phyloP scores from a whole-genome alignment of 2,888 invertebrate genomes.

The Brachypalpus laphriformis region DNA sequence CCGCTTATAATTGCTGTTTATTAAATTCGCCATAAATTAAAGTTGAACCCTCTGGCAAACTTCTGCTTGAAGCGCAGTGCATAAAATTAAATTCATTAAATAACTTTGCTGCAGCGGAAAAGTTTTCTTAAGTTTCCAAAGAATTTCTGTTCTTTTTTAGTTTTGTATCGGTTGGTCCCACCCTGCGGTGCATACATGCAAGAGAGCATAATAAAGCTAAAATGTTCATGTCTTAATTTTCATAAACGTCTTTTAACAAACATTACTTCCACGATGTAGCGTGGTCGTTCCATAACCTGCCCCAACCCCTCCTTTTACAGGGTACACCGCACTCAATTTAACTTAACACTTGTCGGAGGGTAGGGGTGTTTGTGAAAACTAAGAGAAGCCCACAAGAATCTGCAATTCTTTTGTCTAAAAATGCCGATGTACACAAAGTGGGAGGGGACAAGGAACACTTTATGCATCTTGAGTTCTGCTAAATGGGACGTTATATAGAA shows the following conservation, averaged over 20 bases:
- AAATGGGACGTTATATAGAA: slow-evolving; percentile 34
- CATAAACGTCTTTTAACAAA: slow-evolving; percentile 65
- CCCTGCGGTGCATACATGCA: background rate
- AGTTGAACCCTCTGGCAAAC: slow-evolving; percentile 1
- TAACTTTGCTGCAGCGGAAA: slow-evolving; percentile 15
- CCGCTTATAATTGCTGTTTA: slow-evolving; percentile 2
- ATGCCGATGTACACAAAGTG: background rate
- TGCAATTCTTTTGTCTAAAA: slow-evolving; percentile 31
- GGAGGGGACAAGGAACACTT: background rate
- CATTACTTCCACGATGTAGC: slow-evolving; percentile 46
- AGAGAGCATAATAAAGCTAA: slow-evolving; percentile 49
- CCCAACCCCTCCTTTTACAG: slow-evolving; percentile 5
- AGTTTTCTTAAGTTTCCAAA: slow-evolving; percentile 14
- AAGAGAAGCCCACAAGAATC: slow-evolving; percentile 6
- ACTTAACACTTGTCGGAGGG: slow-evolving; percentile 16
- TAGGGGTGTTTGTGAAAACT: background rate
- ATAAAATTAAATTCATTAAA: slow-evolving; percentile 54
- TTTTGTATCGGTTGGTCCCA: background rate
- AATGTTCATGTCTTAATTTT: slow-evolving; percentile 62
- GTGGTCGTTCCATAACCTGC: background rate
- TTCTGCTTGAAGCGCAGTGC: slow-evolving; percentile 23
- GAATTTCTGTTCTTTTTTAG: background rate
- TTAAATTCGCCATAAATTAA: slow-evolving; percentile 9
- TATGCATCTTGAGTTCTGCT: slow-evolving; percentile 34
- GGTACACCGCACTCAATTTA: slow-evolving; percentile 40